These are phyloP conservation scores for Enteromius fasciolatus DNA, from an alignment of 2,797 vertebrate species.

Conservation along the genomic window DNA sequence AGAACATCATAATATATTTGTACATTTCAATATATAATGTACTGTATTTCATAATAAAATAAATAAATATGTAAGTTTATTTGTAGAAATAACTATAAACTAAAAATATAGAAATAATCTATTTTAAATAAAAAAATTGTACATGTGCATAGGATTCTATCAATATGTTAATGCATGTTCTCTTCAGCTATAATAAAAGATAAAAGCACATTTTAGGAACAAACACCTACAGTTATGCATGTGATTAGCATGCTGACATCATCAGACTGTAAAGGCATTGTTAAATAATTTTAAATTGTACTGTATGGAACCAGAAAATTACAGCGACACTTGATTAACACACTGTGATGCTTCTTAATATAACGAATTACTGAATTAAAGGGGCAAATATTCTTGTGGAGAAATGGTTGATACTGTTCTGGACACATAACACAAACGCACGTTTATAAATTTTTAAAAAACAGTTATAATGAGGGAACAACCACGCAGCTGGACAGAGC, in stretches of 20 bases:
- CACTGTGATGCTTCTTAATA: not conserved
- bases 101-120: not conserved
- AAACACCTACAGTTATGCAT: not conserved
- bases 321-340: not conserved
- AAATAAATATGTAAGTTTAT: not conserved
- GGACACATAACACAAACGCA: not conserved
- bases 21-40: no score
- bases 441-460: not conserved
- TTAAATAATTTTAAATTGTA: not conserved
- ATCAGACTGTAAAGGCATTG: not conserved
- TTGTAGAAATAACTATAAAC: not conserved
- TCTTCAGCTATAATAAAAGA: not conserved
- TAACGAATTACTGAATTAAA: not conserved
- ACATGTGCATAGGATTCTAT: not conserved
- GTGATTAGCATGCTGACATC: not conserved
- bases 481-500: not conserved
- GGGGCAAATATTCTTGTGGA: not conserved
- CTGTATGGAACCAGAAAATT: not conserved
- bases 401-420: not conserved
- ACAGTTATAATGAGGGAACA: not conserved
- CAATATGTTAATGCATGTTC: not conserved
- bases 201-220: not conserved
- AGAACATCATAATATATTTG: not conserved
- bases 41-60: not conserved
- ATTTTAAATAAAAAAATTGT: not conserved